Conservation (phyloP, 64 coral and sea anemone species). For the Montipora capricornis region DNA sequence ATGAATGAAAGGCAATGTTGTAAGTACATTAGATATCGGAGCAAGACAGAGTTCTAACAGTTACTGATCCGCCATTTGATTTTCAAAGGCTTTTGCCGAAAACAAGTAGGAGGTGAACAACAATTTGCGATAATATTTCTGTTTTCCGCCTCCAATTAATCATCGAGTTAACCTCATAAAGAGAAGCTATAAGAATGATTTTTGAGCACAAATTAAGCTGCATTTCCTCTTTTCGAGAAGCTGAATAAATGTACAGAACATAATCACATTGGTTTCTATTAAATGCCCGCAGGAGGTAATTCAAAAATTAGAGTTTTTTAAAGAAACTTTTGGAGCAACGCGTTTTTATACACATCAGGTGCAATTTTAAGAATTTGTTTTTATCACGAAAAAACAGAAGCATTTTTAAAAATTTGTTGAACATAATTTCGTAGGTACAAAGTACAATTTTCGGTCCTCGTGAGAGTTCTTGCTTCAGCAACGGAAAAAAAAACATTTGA, state of each 20-base stretch:
- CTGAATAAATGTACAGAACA: neutral
- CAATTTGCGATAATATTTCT: neutral
- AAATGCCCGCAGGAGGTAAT: too few species aligned
- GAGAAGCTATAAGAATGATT: neutral
- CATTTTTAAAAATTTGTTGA: too few species aligned
- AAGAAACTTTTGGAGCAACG: too few species aligned
- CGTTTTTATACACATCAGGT: too few species aligned
- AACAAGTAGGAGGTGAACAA: neutral
- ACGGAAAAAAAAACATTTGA: neutral
- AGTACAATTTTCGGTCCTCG: neutral
- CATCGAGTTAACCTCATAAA: neutral
- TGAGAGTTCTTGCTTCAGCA: neutral
- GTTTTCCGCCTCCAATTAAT: neutral
- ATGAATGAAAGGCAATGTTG: too few species aligned
- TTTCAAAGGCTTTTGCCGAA: too few species aligned
- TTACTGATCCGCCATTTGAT: too few species aligned
- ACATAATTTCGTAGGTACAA: neutral
- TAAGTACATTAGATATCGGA: too few species aligned
- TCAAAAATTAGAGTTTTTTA: too few species aligned
- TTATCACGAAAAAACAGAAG: too few species aligned
- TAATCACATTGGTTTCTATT: neutral
- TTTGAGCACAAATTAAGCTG: neutral
- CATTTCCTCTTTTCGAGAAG: neutral
- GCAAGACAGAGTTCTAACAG: too few species aligned
- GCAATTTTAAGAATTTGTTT: too few species aligned